Evolutionary conservation across 1,140 invertebrate species (phyloP), one percentile per base, ranked within the genome.

Genomic region (Drosophila pseudoananassae): DNA sequence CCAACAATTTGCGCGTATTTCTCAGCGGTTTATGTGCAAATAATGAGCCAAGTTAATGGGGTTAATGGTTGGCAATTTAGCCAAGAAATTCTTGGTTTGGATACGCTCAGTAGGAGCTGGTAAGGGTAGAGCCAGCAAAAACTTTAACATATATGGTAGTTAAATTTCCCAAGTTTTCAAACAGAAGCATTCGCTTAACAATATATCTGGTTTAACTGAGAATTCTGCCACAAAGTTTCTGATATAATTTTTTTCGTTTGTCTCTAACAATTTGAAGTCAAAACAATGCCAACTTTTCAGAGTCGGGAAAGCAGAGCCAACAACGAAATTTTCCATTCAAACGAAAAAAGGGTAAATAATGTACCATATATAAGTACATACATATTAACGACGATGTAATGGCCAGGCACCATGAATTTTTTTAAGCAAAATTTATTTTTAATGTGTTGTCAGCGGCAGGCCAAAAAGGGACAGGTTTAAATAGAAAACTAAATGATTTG

Each of bases 251-350:
- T 7, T 27, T 43, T 60, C 51, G 29, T 38, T 69, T 68, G 61
- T 76, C 47, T 63, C 66, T 73, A 73, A 45, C 60, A 77, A 81
- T 73, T 77, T 73, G 25, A 60, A 40, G 29, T 25, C 29, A 49
- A 49, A 80, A 71, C 71, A 80, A 76, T 52, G 50, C 9, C 1
- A 46, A 56, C n/a, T 52, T 66, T 66, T 52, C 3, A 6, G 31
- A 29, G 31, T 15, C 20, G 12, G 17, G 43, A 64, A 78, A 60
- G 50, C 40, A 54, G 65, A 66, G 75, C 50, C 75, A 88, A 87
- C 83, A 83, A 79, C 76, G 61, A 50, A 83, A 87, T 88, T 88
- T 87, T 87, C 78, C 83, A 79, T 78, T 88, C 83, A 79, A 88
- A 79, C 56, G 83, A 78, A 83, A 73, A 87, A 88, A 87, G 66